A percentile compares a stretch with the other conserved stretches of the same genome.
These are phyloP conservation scores for Hystrix brachyura DNA, from an alignment of 2,113 vertebrate species.

Conservation along the genomic window DNA sequence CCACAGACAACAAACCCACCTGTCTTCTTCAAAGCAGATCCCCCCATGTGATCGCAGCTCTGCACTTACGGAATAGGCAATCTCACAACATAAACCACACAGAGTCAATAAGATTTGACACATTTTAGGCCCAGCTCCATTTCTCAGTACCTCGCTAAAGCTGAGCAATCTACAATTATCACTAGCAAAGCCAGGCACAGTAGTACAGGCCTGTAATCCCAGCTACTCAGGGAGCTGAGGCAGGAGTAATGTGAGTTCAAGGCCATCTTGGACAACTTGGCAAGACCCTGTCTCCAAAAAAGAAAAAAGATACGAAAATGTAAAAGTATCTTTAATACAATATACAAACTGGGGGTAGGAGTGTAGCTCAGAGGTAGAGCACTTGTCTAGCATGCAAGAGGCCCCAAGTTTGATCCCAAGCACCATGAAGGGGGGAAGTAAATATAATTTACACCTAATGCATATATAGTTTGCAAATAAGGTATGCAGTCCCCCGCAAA, in stretches of 20 bases:
- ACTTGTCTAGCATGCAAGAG: neutral
- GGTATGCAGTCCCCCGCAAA: neutral
- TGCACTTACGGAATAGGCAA: neutral
- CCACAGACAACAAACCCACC: neutral
- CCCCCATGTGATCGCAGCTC: neutral
- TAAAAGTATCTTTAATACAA: neutral
- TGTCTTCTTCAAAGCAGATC: neutral
- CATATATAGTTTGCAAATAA: neutral
- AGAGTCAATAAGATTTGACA: neutral
- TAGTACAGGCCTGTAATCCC: neutral
- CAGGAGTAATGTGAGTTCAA: neutral
- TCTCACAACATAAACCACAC: neutral
- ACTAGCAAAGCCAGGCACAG: neutral
- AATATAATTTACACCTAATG: neutral
- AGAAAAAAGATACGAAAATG: neutral
- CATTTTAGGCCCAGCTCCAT: neutral
- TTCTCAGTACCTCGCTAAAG: neutral
- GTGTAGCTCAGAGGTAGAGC: neutral
- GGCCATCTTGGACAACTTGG: neutral
- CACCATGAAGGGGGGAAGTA: neutral
- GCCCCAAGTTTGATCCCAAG: neutral
- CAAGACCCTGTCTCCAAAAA: neutral
- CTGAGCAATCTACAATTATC: neutral
- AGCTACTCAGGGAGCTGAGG: neutral
- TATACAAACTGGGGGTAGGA: neutral